These are phyloP conservation scores for Trichoplusia ni DNA, from an alignment of 1,140 invertebrate genomes.

Conservation along the genomic window DNA sequence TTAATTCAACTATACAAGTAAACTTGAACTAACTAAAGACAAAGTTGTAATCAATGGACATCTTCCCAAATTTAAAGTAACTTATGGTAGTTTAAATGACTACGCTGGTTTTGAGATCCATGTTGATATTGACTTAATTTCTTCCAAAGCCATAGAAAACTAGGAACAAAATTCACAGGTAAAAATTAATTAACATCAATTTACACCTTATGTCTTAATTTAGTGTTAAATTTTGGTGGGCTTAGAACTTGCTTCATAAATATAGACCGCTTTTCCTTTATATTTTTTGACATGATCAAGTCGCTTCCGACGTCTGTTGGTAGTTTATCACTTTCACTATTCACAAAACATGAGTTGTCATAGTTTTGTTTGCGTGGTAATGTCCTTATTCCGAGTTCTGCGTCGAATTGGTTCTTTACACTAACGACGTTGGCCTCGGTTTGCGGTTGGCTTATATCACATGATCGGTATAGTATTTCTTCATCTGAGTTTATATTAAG, in stretches of 20 bases:
- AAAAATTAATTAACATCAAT: slow-evolving; percentile 16
- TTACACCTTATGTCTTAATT: slow-evolving; percentile 68
- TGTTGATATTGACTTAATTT: slow-evolving; percentile 50
- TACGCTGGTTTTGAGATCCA: slow-evolving; percentile 61
- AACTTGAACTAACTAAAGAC: not conserved
- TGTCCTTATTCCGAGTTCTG: slow-evolving; percentile 46
- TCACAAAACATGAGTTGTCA: slow-evolving; percentile 41
- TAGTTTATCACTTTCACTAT: not conserved
- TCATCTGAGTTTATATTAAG: slow-evolving; percentile 73
- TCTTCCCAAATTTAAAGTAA: not conserved
- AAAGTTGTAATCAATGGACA: not conserved
- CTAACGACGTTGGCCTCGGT: slow-evolving; percentile 55
- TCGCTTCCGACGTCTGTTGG: not conserved
- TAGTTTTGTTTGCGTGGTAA: slow-evolving; percentile 42
- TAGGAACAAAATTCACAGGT: slow-evolving; percentile 42
- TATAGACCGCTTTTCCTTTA: slow-evolving; percentile 82
- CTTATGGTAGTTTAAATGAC: slow-evolving; percentile 40
- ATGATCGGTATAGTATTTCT: slow-evolving; percentile 71
- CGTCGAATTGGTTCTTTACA: slow-evolving; percentile 64
- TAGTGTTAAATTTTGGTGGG: slow-evolving; percentile 82
- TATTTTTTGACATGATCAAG: slow-evolving; percentile 58
- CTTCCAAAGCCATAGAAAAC: slow-evolving; percentile 34
- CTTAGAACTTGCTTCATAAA: slow-evolving; percentile 84
- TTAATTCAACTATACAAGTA: not conserved
- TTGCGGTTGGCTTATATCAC: slow-evolving; percentile 55